phyloP scores from a whole-genome alignment of 2,888 invertebrate genomes.

The Iphiclides podalirius region DNA sequence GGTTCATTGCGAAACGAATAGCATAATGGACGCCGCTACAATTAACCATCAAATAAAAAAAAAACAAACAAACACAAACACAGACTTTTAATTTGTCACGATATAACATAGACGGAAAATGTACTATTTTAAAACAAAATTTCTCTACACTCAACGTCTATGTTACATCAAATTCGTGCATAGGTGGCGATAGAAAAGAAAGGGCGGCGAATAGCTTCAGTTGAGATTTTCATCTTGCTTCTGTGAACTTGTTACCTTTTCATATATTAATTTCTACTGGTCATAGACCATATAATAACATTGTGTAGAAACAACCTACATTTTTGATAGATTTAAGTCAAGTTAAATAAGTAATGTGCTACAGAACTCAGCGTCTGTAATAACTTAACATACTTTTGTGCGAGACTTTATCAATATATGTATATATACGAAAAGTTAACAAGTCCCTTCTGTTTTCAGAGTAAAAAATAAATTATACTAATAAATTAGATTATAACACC shows the following conservation, averaged over 20 bases:
- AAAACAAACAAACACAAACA: constrained; percentile 12
- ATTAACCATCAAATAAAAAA: constrained; percentile 5
- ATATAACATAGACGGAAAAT: constrained; percentile 18
- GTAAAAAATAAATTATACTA: constrained; percentile 71
- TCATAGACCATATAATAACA: neutral
- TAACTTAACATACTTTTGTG: constrained; percentile 31
- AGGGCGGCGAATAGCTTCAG: constrained; percentile 3
- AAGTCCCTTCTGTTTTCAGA: constrained; percentile 49
- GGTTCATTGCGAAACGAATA: constrained; percentile 15
- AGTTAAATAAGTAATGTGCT: neutral
- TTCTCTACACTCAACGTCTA: constrained; percentile 14
- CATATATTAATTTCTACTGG: constrained; percentile 5
- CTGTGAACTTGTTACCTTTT: constrained; percentile 19
- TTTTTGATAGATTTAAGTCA: neutral
- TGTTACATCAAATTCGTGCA: neutral
- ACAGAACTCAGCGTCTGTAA: constrained; percentile 6
- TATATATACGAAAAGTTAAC: constrained; percentile 58
- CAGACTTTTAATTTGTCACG: neutral
- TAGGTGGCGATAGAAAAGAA: constrained; percentile 2
- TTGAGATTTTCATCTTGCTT: constrained; percentile 19
- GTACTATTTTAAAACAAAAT: neutral
- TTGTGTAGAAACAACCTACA: neutral
- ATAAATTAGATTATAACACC: constrained; percentile 55
- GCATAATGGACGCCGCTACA: constrained; percentile 6
- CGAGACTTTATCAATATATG: no score